Percentiles rank a stretch among this genome's conserved stretches.
Evolutionary conservation across 2,888 invertebrate species (phyloP).

Genomic region (Girardia tigrina): DNA sequence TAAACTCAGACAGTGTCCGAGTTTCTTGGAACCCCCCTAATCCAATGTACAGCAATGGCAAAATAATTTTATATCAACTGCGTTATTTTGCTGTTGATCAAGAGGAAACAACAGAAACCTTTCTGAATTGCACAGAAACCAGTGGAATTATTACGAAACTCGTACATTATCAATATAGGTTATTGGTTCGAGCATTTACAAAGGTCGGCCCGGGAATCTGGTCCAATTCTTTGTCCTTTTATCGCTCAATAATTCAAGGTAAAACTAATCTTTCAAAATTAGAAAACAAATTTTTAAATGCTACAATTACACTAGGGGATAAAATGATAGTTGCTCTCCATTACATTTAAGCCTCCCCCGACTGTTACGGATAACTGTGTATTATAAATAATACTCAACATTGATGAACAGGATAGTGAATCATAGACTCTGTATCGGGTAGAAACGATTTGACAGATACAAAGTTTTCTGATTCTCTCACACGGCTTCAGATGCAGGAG

Average conservation of each 20-base stretch:
- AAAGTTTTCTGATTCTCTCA: too few relatives aligned
- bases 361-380: too few relatives aligned
- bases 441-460: too few relatives aligned
- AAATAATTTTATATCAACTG: constrained; percentile 16
- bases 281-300: too few relatives aligned
- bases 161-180: constrained; percentile 80
- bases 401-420: too few relatives aligned
- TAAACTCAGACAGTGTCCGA: neutral
- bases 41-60: constrained; percentile 23
- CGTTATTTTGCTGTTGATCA: constrained; percentile 18
- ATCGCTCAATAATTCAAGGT: neutral
- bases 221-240: constrained; percentile 55
- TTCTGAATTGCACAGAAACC: constrained; percentile 45
- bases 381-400: too few relatives aligned
- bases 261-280: too few relatives aligned
- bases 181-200: constrained; percentile 78
- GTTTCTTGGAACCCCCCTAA: constrained; percentile 23
- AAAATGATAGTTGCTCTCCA: too few relatives aligned
- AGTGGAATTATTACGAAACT: constrained; percentile 52
- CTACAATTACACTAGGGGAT: too few relatives aligned
- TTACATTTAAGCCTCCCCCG: too few relatives aligned
- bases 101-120: constrained; percentile 46
- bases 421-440: too few relatives aligned
- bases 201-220: constrained; percentile 77
- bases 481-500: too few relatives aligned